These are phyloP conservation scores for Bujurquina vittata DNA, from an alignment of 2,113 vertebrate species.

Conservation along the genomic window DNA sequence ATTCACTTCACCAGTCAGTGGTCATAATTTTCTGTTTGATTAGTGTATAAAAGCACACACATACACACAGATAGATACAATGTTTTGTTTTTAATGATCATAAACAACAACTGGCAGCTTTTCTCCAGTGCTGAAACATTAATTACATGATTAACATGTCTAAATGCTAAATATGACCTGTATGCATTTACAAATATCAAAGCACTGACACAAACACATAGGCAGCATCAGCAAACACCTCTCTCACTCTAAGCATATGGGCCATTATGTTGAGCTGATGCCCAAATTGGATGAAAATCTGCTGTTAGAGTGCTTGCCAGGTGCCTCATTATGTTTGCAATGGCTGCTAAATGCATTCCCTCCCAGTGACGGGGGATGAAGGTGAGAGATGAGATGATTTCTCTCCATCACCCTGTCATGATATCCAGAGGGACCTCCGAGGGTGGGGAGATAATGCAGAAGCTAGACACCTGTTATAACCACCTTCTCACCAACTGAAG, in stretches of 20 bases:
- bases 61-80: too few relatives aligned
- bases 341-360: constrained; percentile 42
- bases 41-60: too few relatives aligned
- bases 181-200: not conserved
- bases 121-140: not conserved
- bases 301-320: constrained; percentile 19
- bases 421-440: not conserved
- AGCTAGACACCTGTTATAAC: not conserved
- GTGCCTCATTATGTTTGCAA: constrained; percentile 36
- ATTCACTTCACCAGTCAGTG: too few relatives aligned
- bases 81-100: not conserved
- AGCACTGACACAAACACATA: constrained; percentile 4
- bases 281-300: constrained; percentile 26
- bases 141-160: not conserved
- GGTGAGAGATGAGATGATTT: constrained; percentile 22
- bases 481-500: not conserved
- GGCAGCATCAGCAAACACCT: not conserved
- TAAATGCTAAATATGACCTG: not conserved
- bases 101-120: not conserved
- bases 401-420: constrained; percentile 38
- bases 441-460: not conserved
- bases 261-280: constrained; percentile 12
- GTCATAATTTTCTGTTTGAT: too few relatives aligned
- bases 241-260: not conserved
- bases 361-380: constrained; percentile 1